Percentiles rank a stretch among this genome's conserved stretches.
Conservation (phyloP, 2,797 vertebrate genomes). For the Lycodopsis pacificus region DNA sequence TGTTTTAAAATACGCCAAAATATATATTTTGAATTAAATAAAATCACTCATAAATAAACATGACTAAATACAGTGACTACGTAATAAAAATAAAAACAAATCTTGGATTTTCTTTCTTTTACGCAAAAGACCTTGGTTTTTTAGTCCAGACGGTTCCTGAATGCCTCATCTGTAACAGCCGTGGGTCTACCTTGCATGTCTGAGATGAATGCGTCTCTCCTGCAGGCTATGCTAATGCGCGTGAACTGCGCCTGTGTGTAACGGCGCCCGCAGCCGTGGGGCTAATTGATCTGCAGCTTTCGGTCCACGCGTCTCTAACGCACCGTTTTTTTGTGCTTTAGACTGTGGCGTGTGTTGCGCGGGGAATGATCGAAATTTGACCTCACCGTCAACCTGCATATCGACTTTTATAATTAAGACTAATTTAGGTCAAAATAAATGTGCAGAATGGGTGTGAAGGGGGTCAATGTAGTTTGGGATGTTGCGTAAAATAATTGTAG, state of each 20-base stretch:
- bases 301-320: constrained; percentile 44
- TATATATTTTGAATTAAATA: too few relatives aligned
- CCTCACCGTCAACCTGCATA: constrained; percentile 46
- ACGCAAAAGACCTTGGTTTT: background rate
- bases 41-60: background rate
- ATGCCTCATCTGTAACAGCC: background rate
- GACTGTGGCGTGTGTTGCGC: constrained; percentile 25
- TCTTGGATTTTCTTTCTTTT: background rate
- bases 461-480: background rate
- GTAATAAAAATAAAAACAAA: background rate
- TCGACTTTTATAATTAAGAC: constrained; percentile 58
- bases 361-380: constrained; percentile 58
- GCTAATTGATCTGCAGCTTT: constrained; percentile 45
- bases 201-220: constrained; percentile 20
- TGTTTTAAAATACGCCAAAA: background rate
- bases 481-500: constrained; percentile 15
- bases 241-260: background rate
- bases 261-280: constrained; percentile 20
- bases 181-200: background rate
- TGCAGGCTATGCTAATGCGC: constrained; percentile 4
- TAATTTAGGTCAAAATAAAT: constrained; percentile 48
- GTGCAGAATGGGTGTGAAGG: background rate
- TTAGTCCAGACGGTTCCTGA: background rate
- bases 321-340: constrained; percentile 11
- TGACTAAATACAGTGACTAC: background rate